phyloP scores from a whole-genome alignment of 2,888 invertebrate species.

The Nephrotoma flavescens region DNA sequence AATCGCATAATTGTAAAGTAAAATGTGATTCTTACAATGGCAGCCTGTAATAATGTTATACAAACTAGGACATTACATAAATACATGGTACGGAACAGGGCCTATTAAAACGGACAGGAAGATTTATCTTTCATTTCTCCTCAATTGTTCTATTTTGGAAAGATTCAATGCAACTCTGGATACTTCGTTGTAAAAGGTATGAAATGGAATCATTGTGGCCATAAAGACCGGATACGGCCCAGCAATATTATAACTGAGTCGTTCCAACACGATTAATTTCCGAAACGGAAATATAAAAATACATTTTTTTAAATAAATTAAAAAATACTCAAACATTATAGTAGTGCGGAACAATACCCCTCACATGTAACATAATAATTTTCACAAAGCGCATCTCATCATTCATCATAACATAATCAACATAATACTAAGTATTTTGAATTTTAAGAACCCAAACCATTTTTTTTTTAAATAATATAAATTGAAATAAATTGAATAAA shows the following conservation, averaged over 20 bases:
- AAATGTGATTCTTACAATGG: fast-evolving
- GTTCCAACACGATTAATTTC: neutral
- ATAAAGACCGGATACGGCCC: no score
- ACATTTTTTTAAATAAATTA: neutral
- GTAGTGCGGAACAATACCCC: neutral
- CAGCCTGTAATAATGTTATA: fast-evolving
- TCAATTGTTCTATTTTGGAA: no score
- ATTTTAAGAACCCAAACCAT: neutral
- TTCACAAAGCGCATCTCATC: neutral
- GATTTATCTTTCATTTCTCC: no score
- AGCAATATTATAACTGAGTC: no score
- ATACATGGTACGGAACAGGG: no score
- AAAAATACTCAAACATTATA: neutral
- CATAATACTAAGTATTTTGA: neutral
- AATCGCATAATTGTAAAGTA: no score
- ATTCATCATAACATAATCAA: neutral
- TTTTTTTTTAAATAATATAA: neutral
- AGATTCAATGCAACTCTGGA: no score
- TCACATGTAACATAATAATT: neutral
- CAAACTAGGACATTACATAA: no score
- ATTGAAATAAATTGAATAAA: neutral
- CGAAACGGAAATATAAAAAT: neutral
- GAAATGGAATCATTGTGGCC: no score
- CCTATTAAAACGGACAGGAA: no score
- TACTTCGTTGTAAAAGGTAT: no score